phyloP scores from a whole-genome alignment of 2,797 vertebrate species.

The Lepus townsendii region DNA sequence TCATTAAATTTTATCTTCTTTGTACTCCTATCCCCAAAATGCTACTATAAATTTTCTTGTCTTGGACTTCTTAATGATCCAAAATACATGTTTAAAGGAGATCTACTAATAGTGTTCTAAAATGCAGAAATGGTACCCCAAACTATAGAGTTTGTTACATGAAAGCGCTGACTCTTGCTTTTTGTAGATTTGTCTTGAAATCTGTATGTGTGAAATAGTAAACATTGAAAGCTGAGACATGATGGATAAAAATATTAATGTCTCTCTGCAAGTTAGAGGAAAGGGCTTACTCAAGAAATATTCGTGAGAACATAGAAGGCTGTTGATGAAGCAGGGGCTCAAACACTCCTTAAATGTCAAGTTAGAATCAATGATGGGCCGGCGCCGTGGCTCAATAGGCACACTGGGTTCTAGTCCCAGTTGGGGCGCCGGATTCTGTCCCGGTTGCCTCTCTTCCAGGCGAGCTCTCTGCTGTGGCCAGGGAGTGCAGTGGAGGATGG shows the following conservation, averaged over 20 bases:
- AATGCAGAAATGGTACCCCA: constrained; percentile 12
- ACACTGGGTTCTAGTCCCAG: too few relatives aligned
- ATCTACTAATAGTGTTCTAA: constrained; percentile 37
- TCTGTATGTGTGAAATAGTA: constrained; percentile 49
- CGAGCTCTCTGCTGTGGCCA: too few relatives aligned
- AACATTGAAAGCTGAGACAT: constrained; percentile 29
- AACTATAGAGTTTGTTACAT: not conserved
- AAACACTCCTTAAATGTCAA: constrained; percentile 77
- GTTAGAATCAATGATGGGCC: constrained; percentile 72
- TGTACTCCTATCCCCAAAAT: constrained; percentile 72
- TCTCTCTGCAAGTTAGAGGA: constrained; percentile 37
- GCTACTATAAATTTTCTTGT: constrained; percentile 78
- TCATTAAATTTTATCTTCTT: constrained; percentile 81
- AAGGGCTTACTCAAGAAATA: constrained; percentile 68
- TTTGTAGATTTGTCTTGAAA: constrained; percentile 56
- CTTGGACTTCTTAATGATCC: constrained; percentile 77
- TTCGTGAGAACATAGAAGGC: constrained; percentile 79
- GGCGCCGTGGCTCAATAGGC: too few relatives aligned
- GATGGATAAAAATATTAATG: not conserved
- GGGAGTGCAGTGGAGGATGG: too few relatives aligned
- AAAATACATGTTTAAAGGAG: constrained; percentile 69
- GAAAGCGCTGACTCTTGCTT: not conserved
- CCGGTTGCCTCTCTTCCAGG: too few relatives aligned
- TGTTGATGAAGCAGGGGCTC: constrained; percentile 71
- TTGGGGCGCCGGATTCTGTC: too few relatives aligned